phyloP scores from a whole-genome alignment of 2,797 vertebrate genomes.

The Enteromius anoplus region DNA sequence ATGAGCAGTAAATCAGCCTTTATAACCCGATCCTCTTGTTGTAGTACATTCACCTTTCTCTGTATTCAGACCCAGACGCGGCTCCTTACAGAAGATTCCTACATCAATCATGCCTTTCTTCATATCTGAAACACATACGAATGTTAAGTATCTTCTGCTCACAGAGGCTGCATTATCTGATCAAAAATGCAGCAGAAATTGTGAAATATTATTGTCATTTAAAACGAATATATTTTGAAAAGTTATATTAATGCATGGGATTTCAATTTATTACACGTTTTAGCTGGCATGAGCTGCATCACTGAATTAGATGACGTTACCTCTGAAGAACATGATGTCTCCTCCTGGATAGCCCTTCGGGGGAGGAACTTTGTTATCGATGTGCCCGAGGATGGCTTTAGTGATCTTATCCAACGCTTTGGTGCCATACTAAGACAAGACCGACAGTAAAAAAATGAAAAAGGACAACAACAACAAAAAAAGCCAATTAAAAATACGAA shows the following conservation, averaged over 20 bases:
- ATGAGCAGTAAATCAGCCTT: not conserved
- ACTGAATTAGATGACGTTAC: conserved; percentile 69
- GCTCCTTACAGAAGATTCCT: conserved; percentile 89
- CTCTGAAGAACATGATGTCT: conserved; percentile 85
- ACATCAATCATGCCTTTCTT: conserved; percentile 92
- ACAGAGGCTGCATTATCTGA: not conserved
- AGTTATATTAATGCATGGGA: too few species aligned
- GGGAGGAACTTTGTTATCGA: conserved; percentile 89
- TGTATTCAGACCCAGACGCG: conserved; percentile 83
- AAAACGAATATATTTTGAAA: not conserved
- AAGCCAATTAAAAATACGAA: not conserved
- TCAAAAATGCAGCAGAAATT: not conserved
- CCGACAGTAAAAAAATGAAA: not conserved
- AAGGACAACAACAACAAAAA: too few species aligned
- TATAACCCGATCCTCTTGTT: not conserved
- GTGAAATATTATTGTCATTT: not conserved
- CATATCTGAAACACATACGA: conserved; percentile 80
- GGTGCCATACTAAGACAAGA: conserved; percentile 84
- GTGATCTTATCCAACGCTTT: conserved; percentile 92
- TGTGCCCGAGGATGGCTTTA: conserved; percentile 88
- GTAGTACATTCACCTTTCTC: conserved; percentile 85
- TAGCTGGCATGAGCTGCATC: not conserved
- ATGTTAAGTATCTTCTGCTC: too few species aligned
- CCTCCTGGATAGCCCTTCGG: conserved; percentile 87
- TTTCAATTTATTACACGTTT: not conserved